phyloP scores from a whole-genome alignment of 2,888 invertebrate genomes.

The Microctonus aethiopoides region DNA sequence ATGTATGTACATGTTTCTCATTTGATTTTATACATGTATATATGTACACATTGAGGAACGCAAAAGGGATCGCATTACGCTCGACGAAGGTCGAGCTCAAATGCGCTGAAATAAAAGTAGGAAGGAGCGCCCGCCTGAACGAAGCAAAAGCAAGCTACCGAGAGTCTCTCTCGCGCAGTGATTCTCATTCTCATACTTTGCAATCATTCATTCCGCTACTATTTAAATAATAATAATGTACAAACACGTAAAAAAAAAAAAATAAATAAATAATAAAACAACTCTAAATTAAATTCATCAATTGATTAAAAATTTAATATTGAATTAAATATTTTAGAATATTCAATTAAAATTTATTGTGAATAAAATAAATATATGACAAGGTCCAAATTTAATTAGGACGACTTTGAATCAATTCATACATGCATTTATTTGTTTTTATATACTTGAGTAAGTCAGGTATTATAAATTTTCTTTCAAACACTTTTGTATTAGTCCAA shows the following conservation, averaged over 20 bases:
- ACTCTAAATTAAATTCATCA: no score
- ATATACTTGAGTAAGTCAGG: neutral
- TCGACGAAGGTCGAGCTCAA: conserved; percentile 21
- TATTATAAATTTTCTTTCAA: neutral
- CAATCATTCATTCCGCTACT: no score
- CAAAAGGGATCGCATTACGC: conserved; percentile 31
- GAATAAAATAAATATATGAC: no score
- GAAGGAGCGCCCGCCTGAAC: conserved; percentile 24
- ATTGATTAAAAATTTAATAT: no score
- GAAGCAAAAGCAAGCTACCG: conserved; percentile 23
- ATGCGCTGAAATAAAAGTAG: conserved; percentile 11
- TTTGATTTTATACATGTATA: neutral
- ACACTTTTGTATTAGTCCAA: neutral
- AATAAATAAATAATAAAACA: no score
- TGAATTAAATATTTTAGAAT: no score
- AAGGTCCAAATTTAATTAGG: neutral
- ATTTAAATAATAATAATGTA: no score
- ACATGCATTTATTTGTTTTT: neutral
- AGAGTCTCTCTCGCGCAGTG: conserved; percentile 16
- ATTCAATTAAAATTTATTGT: no score
- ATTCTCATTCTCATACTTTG: conserved; percentile 15
- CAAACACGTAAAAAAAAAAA: neutral
- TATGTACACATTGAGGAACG: conserved; percentile 2
- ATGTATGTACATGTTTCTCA: neutral
- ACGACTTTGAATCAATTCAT: neutral